Evolutionary conservation across 2,797 vertebrate genomes (phyloP), one percentile per base, ranked within the genome.

Genomic region (Hoplostethus atlanticus): DNA sequence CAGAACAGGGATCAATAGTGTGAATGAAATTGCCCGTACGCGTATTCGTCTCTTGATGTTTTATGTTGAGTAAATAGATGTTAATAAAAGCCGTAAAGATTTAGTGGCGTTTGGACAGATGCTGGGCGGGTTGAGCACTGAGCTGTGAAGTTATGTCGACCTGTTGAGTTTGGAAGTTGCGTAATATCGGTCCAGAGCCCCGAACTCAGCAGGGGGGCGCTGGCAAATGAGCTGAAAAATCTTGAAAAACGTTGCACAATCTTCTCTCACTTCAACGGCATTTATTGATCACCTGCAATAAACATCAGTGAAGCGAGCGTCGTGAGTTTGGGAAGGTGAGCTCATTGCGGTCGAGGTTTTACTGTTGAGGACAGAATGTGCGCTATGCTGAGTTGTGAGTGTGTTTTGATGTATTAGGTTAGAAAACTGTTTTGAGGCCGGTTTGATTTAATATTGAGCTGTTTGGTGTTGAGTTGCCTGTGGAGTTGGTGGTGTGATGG

Each of bases 271-370:
- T 62, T 46, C 63, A 57, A 52, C 68, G 82, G 63, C 70, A 54
- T 84, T 80, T 83, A 87, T 85, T 81, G 78, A 82, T 83, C 68
- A 36, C 31, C 36, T 15, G 83, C 72, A 58, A 67, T 76, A 70
- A 81, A 81, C 65, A 60, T 69, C 52, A 44, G 15, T 72, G 17
- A 61, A 44, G 66, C 31, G 15, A 58, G 73, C 30, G 54, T 69
- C 69, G 51, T 6, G 17, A n/a, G 55, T 17, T 54, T 16, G 21
- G 16, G 58, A 53, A n/a, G 54, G 9, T 6, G 34, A 79, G 30
- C 8, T 48, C 51, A 64, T 68, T 68, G 64, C 71, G 63, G 63
- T 12, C 69, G 76, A 9, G 12, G 68, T 73, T 75, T 70, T 48
- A 31, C 50, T 64, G 44, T 59, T 60, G 30, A 46, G 64, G 55